A percentile compares a stretch with the other conserved stretches of the same genome.
phyloP scores from a whole-genome alignment of 2,113 vertebrate genomes.

The Setophaga petechia region DNA sequence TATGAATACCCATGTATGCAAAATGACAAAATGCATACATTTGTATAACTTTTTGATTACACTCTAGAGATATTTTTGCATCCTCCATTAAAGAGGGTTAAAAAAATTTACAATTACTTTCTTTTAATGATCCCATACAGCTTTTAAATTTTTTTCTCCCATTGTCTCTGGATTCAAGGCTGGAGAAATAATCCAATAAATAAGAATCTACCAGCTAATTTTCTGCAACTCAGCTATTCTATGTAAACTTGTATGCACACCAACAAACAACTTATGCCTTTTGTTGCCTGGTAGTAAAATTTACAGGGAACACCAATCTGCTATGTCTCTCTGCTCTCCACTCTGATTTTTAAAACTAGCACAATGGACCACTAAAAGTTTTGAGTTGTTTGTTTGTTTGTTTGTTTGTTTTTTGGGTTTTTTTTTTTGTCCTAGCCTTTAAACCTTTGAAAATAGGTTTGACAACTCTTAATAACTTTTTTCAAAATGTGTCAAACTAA shows the following conservation, averaged over 20 bases:
- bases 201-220: neutral
- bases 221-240: neutral
- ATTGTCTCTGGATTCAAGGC: neutral
- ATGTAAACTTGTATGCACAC: neutral
- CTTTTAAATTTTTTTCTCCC: neutral
- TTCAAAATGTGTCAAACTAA: neutral
- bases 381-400: no score
- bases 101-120: neutral
- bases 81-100: neutral
- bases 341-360: neutral
- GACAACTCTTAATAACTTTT: neutral
- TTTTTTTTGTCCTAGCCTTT: neutral
- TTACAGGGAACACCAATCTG: neutral
- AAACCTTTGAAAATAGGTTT: neutral
- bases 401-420: neutral
- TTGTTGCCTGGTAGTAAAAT: neutral
- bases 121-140: neutral
- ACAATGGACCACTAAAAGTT: neutral
- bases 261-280: neutral
- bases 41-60: neutral
- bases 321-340: neutral
- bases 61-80: neutral
- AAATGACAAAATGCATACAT: neutral
- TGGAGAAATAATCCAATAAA: neutral
- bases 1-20: neutral